Conservation (phyloP, 2,113 vertebrate species). For the Gymnogyps californianus region DNA sequence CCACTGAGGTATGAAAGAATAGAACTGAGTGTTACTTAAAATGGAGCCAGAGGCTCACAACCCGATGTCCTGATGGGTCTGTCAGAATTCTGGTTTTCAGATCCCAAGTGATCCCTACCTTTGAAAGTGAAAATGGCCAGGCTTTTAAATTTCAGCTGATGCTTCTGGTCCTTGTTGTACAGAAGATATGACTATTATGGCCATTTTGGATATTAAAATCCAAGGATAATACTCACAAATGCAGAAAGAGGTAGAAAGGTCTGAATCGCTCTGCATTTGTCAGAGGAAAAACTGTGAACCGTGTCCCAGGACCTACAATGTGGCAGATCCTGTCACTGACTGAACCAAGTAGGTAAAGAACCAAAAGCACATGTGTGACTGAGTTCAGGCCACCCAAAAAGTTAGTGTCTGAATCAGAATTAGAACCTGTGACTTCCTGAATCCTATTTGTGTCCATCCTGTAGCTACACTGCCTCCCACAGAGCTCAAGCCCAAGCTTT, state of each 20-base stretch:
- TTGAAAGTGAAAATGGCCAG: background rate
- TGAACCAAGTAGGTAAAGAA: background rate
- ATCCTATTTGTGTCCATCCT: background rate
- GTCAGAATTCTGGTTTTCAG: background rate
- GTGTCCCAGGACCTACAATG: background rate
- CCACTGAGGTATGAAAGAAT: background rate
- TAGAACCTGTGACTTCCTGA: background rate
- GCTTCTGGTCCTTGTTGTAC: background rate
- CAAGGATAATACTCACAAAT: background rate
- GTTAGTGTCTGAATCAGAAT: background rate
- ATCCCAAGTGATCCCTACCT: background rate
- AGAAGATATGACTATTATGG: background rate
- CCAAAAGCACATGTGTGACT: background rate
- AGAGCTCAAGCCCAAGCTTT: slow-evolving; percentile 15
- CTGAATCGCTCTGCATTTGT: background rate
- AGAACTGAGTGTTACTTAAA: background rate
- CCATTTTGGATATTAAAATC: background rate
- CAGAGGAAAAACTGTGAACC: background rate
- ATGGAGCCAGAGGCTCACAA: background rate
- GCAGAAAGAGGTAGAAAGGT: background rate
- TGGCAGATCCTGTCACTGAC: background rate
- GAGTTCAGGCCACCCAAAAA: slow-evolving; percentile 13
- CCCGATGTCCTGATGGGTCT: background rate
- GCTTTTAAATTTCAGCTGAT: background rate
- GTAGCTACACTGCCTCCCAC: background rate